Conservation (phyloP, 1,140 invertebrate species). For the Bombus superbus region DNA sequence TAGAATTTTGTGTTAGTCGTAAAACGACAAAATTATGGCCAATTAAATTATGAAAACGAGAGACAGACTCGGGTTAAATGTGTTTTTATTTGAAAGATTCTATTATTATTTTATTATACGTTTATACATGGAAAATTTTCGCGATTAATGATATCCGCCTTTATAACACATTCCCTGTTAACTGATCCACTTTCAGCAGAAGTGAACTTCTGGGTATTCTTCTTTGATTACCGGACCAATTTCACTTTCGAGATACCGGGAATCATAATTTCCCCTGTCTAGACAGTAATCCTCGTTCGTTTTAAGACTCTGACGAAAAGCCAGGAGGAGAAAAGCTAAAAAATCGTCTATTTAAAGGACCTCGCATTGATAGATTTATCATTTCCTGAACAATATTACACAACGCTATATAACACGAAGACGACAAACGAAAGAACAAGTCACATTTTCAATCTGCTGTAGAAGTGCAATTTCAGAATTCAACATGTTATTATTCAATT, state of each 20-base stretch:
- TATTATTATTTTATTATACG: background rate
- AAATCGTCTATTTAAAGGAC: background rate
- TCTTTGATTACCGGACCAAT: constrained; percentile 9
- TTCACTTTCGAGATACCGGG: constrained; percentile 3
- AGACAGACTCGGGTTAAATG: too few species aligned
- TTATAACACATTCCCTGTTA: background rate
- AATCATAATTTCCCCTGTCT: constrained; percentile 12
- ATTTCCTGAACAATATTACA: background rate
- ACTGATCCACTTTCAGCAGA: background rate
- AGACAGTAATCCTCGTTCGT: background rate
- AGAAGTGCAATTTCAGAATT: background rate
- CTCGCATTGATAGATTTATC: background rate
- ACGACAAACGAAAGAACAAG: background rate
- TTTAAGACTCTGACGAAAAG: constrained; percentile 1
- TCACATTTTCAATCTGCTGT: background rate
- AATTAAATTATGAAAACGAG: background rate
- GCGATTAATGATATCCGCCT: background rate
- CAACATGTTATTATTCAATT: background rate
- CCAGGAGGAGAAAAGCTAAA: constrained; percentile 3
- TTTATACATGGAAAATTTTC: background rate
- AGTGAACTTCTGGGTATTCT: constrained; percentile 1
- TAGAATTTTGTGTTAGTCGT: background rate
- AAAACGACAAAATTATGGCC: background rate
- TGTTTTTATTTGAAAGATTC: background rate
- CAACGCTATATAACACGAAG: background rate